A percentile compares a stretch with the other conserved stretches of the same genome.
phyloP scores from a whole-genome alignment of 2,888 invertebrate species.

The Chymomyza caudatula region DNA sequence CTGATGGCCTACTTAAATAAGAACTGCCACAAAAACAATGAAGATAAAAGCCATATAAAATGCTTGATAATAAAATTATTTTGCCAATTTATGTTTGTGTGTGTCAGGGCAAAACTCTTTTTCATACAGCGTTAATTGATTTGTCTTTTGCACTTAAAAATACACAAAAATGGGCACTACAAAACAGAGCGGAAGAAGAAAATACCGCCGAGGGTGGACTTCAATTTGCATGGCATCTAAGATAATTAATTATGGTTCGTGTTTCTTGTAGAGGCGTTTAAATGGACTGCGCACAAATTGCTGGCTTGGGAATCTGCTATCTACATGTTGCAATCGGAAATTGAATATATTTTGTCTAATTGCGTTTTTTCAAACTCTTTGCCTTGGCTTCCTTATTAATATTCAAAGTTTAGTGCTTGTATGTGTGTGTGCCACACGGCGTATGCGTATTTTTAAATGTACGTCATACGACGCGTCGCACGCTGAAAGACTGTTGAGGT shows the following conservation, averaged over 20 bases:
- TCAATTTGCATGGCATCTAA: neutral
- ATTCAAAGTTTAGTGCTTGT: neutral
- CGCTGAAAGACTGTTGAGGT: too few species aligned
- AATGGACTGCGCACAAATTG: neutral
- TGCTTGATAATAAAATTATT: constrained; percentile 45
- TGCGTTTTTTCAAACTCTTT: neutral
- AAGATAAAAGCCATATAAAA: constrained; percentile 35
- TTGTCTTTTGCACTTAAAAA: neutral
- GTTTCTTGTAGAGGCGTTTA: neutral
- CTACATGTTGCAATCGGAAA: constrained; percentile 38
- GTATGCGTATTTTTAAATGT: constrained; percentile 2
- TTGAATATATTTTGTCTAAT: constrained; percentile 36
- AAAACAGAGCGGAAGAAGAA: neutral
- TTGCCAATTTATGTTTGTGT: constrained; percentile 2
- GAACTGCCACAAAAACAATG: neutral
- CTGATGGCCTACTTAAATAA: constrained; percentile 24
- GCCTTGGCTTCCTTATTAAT: too few species aligned
- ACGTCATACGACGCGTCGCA: neutral
- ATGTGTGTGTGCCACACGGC: constrained; percentile 20
- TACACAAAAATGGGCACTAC: neutral
- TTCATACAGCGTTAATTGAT: neutral
- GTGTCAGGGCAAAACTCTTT: constrained; percentile 1
- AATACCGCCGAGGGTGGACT: neutral
- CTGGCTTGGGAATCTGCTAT: neutral
- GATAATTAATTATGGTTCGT: neutral